Percentiles rank a stretch among this genome's conserved stretches.
Conservation (phyloP, 2,797 vertebrate species). For the Acanthurus leucopareius region DNA sequence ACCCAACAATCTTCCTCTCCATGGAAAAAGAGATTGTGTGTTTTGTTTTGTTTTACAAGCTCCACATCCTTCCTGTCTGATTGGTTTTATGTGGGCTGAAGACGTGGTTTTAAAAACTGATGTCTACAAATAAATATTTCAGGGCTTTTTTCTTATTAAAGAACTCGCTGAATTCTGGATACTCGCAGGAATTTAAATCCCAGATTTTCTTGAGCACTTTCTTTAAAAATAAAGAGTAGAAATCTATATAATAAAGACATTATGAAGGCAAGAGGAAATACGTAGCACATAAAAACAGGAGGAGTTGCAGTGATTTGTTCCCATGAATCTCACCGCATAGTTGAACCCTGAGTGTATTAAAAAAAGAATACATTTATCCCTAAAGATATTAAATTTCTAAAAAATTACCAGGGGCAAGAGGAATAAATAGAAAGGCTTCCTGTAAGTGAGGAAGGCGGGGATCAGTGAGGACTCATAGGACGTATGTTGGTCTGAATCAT, state of each 20-base stretch:
- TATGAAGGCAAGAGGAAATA: no score
- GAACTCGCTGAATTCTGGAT: no score
- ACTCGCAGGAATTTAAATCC: no score
- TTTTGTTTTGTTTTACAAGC: neutral
- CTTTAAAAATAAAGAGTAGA: no score
- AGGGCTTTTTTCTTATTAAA: neutral
- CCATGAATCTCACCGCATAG: no score
- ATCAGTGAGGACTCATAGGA: conserved; percentile 44
- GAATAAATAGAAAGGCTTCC: conserved; percentile 23
- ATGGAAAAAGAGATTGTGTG: neutral
- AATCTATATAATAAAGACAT: no score
- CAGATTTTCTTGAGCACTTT: no score
- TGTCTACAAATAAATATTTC: conserved; percentile 5
- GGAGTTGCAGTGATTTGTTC: no score
- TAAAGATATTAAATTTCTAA: neutral
- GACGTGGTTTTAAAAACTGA: neutral
- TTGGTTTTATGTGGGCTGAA: neutral
- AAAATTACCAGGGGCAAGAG: neutral
- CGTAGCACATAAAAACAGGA: no score
- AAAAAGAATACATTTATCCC: neutral
- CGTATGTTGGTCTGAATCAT: neutral
- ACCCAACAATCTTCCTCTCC: neutral
- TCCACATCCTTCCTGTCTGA: neutral
- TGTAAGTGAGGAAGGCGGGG: conserved; percentile 9
- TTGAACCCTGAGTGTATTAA: conserved; percentile 4